Base-by-base conservation (phyloP, 2,797 vertebrate species). In the Chiloscyllium punctatum region DNA sequence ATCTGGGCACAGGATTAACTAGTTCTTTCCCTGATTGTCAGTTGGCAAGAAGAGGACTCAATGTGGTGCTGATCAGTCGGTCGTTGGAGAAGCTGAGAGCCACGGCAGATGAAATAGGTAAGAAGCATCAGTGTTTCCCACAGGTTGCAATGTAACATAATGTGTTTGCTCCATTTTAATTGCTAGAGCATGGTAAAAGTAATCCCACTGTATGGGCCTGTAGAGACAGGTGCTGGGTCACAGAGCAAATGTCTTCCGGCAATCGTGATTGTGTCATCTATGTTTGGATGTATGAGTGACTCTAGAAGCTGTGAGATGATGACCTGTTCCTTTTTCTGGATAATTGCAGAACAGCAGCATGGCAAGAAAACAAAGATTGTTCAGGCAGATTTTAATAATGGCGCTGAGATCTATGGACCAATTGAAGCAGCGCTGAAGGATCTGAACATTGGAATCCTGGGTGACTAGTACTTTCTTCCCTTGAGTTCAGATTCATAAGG, bases 391-490 rank as follows among this genome's bases (percentile, higher is more conserved):
- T 98, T 98, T 96, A 98, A 98, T 0, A 96, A 96, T 0, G 97
- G 98, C 11, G 96, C 96, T 66, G 96, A 96, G 66, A 98, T 98
- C 96, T 98, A 98, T n/a, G 96, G 97, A 5, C 95, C 95, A 4
- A 97, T 98, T n/a, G 96, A 96, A 21, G 90, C 97, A 16, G 95
- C 96, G 62, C 97, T 98, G 33, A 96, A 96, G 51, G 97, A 96
- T 96, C 96, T 98, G 96, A 97, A 98, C 79, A 97, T 98, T 1
- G 98, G 98, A 96, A 97, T 98, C 96, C 96, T 98, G 96, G 98
- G 98, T 98, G 98, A 68, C 15, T 82, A 57, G 79, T 23, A 8
- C 57, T 9, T 42, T 42, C 6, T 1, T 48, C 23, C 13, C 33
- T 7, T 4, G 18, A n/a, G 30, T 91, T 62, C 66, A 62, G 4